A percentile compares a stretch with the other conserved stretches of the same genome.
Evolutionary conservation across 2,113 vertebrate genomes (phyloP).

Genomic region (Hystrix cristata): DNA sequence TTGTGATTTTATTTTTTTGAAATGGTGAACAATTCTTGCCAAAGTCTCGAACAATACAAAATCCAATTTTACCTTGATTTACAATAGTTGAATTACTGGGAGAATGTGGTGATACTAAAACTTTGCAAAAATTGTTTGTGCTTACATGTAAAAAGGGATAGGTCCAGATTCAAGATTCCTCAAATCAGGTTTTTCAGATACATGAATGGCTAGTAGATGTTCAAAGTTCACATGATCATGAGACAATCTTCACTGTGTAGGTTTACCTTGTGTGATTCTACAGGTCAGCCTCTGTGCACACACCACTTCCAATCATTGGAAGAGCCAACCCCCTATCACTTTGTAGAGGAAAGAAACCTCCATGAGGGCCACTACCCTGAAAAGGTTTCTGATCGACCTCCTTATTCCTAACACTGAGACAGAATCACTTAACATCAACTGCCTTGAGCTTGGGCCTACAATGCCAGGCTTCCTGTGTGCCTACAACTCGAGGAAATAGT

Average conservation of each 20-base stretch:
- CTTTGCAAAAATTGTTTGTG: neutral
- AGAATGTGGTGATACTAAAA: neutral
- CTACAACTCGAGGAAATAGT: neutral
- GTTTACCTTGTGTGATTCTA: neutral
- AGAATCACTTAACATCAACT: neutral
- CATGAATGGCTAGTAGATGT: neutral
- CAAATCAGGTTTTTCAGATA: neutral
- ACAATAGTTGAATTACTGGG: neutral
- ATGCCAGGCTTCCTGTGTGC: neutral
- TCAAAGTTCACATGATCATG: neutral
- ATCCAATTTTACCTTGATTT: neutral
- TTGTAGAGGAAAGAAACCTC: neutral
- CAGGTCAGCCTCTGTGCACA: neutral
- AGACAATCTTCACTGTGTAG: neutral
- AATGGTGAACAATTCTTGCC: neutral
- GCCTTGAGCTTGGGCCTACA: neutral
- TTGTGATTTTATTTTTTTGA: constrained; percentile 45
- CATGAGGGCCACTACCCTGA: neutral
- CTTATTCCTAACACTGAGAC: neutral
- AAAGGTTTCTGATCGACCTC: neutral
- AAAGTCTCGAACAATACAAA: neutral
- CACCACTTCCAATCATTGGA: neutral
- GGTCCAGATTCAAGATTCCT: neutral
- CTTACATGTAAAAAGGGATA: neutral
- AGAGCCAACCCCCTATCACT: rapidly evolving